Conservation (phyloP, 2,113 vertebrate genomes). For the Pandion haliaetus region DNA sequence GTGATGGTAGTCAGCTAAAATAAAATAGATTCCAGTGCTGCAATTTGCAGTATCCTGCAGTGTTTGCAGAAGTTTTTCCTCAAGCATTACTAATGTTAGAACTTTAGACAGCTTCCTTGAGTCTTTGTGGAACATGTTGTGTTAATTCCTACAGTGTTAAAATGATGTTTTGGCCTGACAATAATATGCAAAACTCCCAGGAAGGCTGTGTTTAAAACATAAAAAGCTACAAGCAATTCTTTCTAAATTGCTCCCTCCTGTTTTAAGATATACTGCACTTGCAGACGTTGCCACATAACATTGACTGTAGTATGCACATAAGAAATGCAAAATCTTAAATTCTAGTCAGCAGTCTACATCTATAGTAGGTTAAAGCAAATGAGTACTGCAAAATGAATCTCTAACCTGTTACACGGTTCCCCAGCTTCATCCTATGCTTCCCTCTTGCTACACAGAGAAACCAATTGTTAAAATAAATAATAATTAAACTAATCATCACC, state of each 20-base stretch:
- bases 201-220: not conserved
- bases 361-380: not conserved
- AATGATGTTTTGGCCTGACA: not conserved
- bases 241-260: not conserved
- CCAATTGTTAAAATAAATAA: not conserved
- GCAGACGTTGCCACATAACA: not conserved
- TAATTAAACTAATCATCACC: not conserved
- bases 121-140: not conserved
- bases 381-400: not conserved
- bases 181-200: not conserved
- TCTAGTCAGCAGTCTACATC: not conserved
- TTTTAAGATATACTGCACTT: not conserved
- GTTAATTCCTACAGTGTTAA: not conserved
- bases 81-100: not conserved
- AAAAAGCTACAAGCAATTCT: not conserved
- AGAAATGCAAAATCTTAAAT: not conserved
- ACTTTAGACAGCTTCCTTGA: not conserved
- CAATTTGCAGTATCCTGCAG: conserved; percentile 8
- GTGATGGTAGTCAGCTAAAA: conserved; percentile 13
- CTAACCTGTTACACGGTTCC: not conserved
- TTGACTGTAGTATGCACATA: not conserved
- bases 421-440: not conserved
- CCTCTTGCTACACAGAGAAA: not conserved
- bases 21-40: conserved; percentile 24
- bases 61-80: not conserved